Percentiles rank a stretch among this genome's conserved stretches.
Conservation (phyloP, 2,113 vertebrate genomes). For the Bufo bufo region DNA sequence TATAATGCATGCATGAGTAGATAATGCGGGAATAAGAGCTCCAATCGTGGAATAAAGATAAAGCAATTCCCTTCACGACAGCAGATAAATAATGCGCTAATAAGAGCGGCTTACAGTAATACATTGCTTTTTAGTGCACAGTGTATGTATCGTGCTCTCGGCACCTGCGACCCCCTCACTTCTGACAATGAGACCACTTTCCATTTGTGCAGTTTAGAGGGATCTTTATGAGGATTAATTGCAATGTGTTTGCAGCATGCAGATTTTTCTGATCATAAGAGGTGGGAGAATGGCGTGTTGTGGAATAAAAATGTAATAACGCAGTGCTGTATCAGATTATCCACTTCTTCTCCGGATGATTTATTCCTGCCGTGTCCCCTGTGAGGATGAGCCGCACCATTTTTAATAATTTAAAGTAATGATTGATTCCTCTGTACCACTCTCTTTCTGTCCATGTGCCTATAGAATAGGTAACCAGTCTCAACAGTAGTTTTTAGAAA, state of each 20-base stretch:
- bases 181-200: neutral
- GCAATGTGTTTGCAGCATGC: neutral
- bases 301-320: neutral
- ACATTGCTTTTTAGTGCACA: neutral
- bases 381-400: no score
- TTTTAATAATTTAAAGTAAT: neutral
- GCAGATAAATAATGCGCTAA: conserved; percentile 5
- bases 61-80: conserved; percentile 6
- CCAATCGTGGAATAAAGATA: conserved; percentile 29
- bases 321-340: conserved; percentile 12
- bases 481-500: neutral
- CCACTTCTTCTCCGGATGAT: neutral
- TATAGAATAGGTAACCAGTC: neutral
- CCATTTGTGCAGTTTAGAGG: neutral
- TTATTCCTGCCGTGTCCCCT: neutral
- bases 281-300: neutral
- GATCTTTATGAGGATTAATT: conserved; percentile 3
- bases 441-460: neutral
- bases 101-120: conserved; percentile 9
- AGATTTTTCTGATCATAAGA: conserved; percentile 2
- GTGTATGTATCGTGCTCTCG: neutral
- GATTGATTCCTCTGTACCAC: neutral
- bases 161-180: neutral
- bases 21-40: conserved; percentile 21
- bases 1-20: conserved; percentile 26